A percentile compares a stretch with the other conserved stretches of the same genome.
Conservation (phyloP, 2,888 invertebrate species). For the Leucozona laternaria region DNA sequence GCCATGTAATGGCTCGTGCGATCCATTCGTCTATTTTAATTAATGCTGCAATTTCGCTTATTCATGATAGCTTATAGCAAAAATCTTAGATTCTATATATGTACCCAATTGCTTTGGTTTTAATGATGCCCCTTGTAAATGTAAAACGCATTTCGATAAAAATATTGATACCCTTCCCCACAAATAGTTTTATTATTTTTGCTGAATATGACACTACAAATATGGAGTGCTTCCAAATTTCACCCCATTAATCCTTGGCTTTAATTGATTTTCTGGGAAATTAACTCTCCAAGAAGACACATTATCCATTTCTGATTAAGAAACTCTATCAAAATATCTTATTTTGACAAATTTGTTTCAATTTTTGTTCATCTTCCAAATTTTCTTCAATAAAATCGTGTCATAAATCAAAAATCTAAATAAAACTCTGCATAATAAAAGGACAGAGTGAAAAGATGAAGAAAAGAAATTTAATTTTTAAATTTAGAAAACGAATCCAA, state of each 20-base stretch:
- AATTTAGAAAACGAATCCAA: slow-evolving; percentile 20
- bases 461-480: slow-evolving; percentile 6
- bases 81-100: too few relatives aligned
- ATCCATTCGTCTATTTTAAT: too few relatives aligned
- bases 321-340: slow-evolving; percentile 24
- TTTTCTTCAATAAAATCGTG: slow-evolving; percentile 4
- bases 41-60: too few relatives aligned
- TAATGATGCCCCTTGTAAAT: too few relatives aligned
- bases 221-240: neutral
- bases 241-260: neutral
- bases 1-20: too few relatives aligned
- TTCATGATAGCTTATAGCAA: too few relatives aligned
- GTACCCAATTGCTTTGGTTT: too few relatives aligned
- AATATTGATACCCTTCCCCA: too few relatives aligned
- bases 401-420: slow-evolving; percentile 36
- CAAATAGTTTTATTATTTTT: too few relatives aligned
- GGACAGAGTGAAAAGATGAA: slow-evolving; percentile 10
- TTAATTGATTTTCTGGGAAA: slow-evolving; percentile 19
- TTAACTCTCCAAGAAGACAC: slow-evolving; percentile 22
- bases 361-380: neutral
- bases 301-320: neutral
- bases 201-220: too few relatives aligned
- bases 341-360: slow-evolving; percentile 33
- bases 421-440: slow-evolving; percentile 30
- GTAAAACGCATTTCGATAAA: too few relatives aligned